Conservation (phyloP, 2,888 invertebrate species). For the Rhagonycha lutea region DNA sequence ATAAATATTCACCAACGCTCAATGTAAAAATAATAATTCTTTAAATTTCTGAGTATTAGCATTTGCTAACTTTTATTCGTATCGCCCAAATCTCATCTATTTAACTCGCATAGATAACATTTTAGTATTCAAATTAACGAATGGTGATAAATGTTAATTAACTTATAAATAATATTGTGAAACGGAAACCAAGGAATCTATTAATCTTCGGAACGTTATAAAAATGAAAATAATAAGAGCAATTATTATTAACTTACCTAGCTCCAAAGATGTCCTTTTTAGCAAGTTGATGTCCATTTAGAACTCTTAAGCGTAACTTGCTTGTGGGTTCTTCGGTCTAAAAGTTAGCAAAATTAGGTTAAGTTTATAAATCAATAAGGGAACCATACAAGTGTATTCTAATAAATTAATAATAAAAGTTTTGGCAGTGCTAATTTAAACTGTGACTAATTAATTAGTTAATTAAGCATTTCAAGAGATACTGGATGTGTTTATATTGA, state of each 20-base stretch:
- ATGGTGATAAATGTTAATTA: background rate
- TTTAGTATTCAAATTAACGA: background rate
- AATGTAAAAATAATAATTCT: no score
- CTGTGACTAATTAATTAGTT: background rate
- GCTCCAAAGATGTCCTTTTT: conserved; percentile 99
- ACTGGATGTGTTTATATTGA: conserved; percentile 17
- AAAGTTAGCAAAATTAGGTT: conserved; percentile 40
- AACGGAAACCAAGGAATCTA: background rate
- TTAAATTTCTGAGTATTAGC: no score
- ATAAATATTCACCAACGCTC: no score
- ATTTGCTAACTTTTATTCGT: no score
- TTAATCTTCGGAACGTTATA: background rate
- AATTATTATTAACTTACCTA: conserved; percentile 66
- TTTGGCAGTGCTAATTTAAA: background rate
- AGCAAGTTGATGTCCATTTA: conserved; percentile 88
- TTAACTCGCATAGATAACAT: background rate
- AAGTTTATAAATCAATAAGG: conserved; percentile 8
- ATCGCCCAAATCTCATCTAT: background rate
- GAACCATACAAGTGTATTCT: background rate
- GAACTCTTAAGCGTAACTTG: conserved; percentile 81
- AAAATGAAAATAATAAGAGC: background rate
- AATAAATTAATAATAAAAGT: background rate
- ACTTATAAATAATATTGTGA: background rate
- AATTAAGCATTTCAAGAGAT: conserved; percentile 8
- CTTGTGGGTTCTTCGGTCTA: conserved; percentile 81